Percentiles rank a stretch among this genome's conserved stretches.
phyloP scores from a whole-genome alignment of 1,140 invertebrate species.

The Sycophila sp. region DNA sequence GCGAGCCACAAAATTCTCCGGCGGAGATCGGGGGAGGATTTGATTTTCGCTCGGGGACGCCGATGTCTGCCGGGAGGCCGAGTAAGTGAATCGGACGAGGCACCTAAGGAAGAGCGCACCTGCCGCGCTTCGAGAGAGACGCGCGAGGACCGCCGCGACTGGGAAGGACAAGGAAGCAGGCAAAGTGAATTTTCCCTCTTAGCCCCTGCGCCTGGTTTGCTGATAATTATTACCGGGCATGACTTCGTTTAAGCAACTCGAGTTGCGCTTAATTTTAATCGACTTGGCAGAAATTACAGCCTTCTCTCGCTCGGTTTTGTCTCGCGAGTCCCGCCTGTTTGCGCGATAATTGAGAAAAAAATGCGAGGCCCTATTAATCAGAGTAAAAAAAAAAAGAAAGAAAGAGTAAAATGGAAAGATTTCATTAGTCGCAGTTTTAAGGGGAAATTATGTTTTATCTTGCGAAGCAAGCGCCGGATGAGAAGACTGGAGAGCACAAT shows the following conservation, averaged over 20 bases:
- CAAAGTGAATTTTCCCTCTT: background rate
- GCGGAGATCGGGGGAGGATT: conserved; percentile 1
- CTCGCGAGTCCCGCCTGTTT: too few species aligned
- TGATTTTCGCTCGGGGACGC: conserved; percentile 10
- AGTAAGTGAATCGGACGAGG: conserved; percentile 10
- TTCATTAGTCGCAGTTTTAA: background rate
- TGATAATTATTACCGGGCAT: background rate
- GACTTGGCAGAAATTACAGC: too few species aligned
- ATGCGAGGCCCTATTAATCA: background rate
- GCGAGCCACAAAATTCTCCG: background rate
- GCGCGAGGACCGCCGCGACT: too few species aligned
- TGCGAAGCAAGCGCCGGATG: too few species aligned
- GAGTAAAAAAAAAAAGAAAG: too few species aligned
- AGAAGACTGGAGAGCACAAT: background rate
- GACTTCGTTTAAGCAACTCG: too few species aligned
- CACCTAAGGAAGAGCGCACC: too few species aligned
- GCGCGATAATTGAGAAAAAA: background rate
- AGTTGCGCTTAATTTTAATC: too few species aligned
- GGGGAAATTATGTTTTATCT: background rate
- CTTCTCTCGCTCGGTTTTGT: too few species aligned
- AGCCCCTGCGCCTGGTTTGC: too few species aligned
- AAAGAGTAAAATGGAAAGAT: background rate
- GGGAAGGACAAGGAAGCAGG: too few species aligned
- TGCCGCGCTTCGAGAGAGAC: too few species aligned
- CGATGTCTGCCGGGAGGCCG: background rate